Evolutionary conservation across 1,140 invertebrate genomes (phyloP), one percentile per base, ranked within the genome.

Genomic region (Belonocnema kinseyi): DNA sequence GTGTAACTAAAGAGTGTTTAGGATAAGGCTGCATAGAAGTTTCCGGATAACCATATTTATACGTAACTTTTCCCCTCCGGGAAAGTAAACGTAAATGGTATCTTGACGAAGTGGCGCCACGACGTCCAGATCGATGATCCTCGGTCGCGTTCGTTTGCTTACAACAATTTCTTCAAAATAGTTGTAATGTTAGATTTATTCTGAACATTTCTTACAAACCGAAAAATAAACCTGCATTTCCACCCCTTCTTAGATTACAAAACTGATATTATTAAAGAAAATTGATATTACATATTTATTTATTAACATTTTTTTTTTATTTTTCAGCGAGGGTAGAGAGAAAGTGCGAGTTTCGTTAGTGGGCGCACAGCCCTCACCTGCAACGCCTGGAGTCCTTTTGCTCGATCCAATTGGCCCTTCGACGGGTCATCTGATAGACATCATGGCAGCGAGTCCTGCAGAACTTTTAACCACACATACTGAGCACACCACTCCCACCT

Each of bases 401-500:
- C 81, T 91, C 72, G 90, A 91, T 72, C 88, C 90, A 72, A 86
- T 89, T 71, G 85, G 85, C 79, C 80, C 86, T 82, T 70, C 85
- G 80, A 73, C 61, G 40, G 61, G 61, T 40, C 61, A 66, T 13
- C 26, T 66, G 61, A 56, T 86, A 54, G 85, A 88, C 78, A 88
- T 86, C 77, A 90, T 89, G 88, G 85, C 90, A 74, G 82, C 84
- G 72, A 89, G 87, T 84, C 83, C 88, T 21, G 87, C 87, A 73
- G 91, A 91, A 87, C 86, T 91, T 78, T 81, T 91, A 71, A 91
- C 90, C 73, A 89, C 90, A 76, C 90, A 92, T 77, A 91, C 90
- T 52, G 90, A 91, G 75, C 89, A 92, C 82, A 91, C 89, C 40
- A 88, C 88, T 21, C 90, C 90, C 53, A 86, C 90, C 56, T 91